Base-by-base conservation (phyloP, 1,140 invertebrate species). In the Phenacoccus solenopsis region DNA sequence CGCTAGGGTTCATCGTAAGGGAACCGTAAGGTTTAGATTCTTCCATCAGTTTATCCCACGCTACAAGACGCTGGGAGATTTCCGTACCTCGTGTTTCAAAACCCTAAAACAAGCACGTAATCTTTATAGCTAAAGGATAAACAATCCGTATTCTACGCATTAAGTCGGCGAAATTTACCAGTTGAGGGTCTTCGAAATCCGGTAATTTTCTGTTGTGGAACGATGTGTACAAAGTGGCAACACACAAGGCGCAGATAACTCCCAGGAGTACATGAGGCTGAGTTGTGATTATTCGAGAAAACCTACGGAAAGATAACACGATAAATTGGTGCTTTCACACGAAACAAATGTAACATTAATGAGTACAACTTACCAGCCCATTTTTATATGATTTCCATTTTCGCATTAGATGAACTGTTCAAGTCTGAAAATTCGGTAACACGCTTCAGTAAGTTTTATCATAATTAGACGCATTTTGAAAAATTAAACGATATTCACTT, bases 31-130 rank as follows among this genome's bases (percentile, higher is more conserved):
- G 82, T 75, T 83, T 82, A 7, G 87, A 87, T 74, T 88, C 86
- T 75, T 91, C 86, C 61, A 88, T 80, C 49, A 95, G 84, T 81
- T 94, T 93, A 75, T 88, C 82, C 89, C 90, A 95, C 24, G 92
- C 85, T 69, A 87, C 88, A 69, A 91, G 78, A 67, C 91, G 82
- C 76, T 90, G 82, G 20, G 90, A 85, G 75, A 95, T 82, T 59
- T 82, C 79, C 12, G 93, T 95, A 20, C 91, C 91, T 74, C 93
- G 82, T n/a, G 91, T 88, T 79, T 94, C 91, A 81, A 96, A 96
- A 10, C 93, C 93, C 86, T 87, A 64, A 13, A 64, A 64, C 9
- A 38, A 38, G 9, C n/a, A n/a, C n/a, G n/a, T n/a, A 10, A 38
- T 38, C 32, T 38, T 64, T 59, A 22, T 59, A 59, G 56, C n/a